Evolutionary conservation across 2,797 vertebrate species (phyloP).

Genomic region (Macrochelys suwanniensis): DNA sequence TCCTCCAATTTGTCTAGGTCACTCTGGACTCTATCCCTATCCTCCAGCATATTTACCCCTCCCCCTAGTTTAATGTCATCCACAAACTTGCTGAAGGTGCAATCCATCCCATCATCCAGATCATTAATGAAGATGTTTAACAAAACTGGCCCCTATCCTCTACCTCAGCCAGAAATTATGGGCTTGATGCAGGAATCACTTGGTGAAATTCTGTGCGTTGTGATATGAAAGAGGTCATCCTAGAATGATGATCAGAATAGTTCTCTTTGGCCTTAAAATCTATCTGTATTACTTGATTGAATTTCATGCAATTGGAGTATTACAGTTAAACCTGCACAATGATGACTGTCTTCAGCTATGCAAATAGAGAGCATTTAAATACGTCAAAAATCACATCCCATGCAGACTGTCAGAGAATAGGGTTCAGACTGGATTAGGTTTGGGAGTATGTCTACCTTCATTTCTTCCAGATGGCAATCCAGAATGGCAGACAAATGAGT

Average conservation of each 20-base stretch:
- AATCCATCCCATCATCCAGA: too few species aligned
- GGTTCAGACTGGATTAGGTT: neutral
- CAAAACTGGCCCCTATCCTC: neutral
- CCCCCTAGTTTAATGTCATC: too few species aligned
- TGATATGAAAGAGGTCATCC: accelerated
- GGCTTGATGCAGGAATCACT: neutral
- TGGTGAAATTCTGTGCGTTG: neutral
- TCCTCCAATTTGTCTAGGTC: too few species aligned
- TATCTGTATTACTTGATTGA: neutral
- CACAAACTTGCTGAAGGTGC: too few species aligned
- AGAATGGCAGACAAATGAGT: neutral
- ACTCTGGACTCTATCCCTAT: too few species aligned
- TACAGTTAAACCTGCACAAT: neutral
- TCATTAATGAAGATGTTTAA: too few species aligned
- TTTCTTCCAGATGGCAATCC: slow-evolving; percentile 6
- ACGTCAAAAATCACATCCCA: neutral
- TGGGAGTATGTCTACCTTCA: neutral
- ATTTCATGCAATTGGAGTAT: neutral
- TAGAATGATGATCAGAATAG: neutral
- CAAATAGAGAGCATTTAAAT: neutral
- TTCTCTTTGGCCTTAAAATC: neutral
- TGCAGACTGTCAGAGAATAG: neutral
- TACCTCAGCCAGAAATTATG: accelerated
- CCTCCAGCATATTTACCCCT: too few species aligned
- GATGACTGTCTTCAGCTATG: neutral